Base-by-base conservation (phyloP, 2,797 vertebrate species). In the Tamandua tetradactyla region DNA sequence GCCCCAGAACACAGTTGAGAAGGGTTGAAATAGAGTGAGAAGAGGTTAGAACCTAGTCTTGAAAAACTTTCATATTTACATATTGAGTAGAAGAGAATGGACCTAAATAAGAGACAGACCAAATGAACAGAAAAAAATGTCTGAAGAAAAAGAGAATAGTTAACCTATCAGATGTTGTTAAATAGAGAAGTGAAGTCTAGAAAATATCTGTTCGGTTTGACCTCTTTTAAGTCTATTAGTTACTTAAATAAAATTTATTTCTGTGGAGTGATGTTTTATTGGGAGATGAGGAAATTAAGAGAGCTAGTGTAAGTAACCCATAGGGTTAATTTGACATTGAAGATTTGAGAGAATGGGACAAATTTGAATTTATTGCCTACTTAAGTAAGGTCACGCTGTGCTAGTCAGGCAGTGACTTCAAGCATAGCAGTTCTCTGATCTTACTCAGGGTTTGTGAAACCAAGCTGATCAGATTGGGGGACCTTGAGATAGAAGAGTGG, bases 181-280 rank as follows among this genome's bases (percentile, higher is more conserved):
- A 69, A 25, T 35, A 76, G 62, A 57, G 75, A 82, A 92, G 17
- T 87, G 78, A 92, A 8, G 64, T 88, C 27, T 89, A 37, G 47
- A 86, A 86, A 74, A 44, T 62, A 32, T 57, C 62, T 78, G 37
- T 89, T 86, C 55, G 12, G 72, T 72, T 90, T 89, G 81, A 35
- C 30, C 40, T 75, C 27, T 75, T 92, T 76, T 32, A 69, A 11
- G 20, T 71, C 3, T 83, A 18, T 59, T 59, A 80, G 9, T 81
- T 61, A 90, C n/a, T 86, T 71, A 47, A 72, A 57, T 68, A 49
- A 91, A 55, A 91, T 87, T 64, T 93, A 69, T 78, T 74, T 92
- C 64, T 62, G 13, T 93, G n/a, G 7, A 62, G 23, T 74, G 37
- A 44, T 61, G 87, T 47, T 27, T 47, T 27, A 74, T 72, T 47